These are phyloP conservation scores for Sebastes kiyomatsui DNA, from an alignment of 2,797 vertebrate species.

Conservation along the genomic window DNA sequence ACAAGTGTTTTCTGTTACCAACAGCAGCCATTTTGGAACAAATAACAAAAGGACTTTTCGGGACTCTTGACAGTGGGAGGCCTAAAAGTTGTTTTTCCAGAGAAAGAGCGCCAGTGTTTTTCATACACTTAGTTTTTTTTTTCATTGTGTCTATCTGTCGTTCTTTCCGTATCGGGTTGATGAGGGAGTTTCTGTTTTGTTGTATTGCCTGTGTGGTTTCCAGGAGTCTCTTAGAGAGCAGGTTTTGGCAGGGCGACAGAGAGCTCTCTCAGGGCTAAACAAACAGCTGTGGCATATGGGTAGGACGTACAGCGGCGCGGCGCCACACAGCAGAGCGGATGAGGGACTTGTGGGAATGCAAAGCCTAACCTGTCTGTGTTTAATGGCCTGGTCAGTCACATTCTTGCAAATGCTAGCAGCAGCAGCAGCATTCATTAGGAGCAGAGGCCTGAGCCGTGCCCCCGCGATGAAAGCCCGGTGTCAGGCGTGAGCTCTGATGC, in stretches of 20 bases:
- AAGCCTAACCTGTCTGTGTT: constrained; percentile 49
- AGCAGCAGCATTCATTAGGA: constrained; percentile 70
- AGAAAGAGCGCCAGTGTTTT: constrained; percentile 28
- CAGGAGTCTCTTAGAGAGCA: constrained; percentile 56
- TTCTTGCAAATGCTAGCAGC: constrained; percentile 30
- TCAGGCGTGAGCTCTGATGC: constrained; percentile 76
- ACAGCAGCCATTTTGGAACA: constrained; percentile 76
- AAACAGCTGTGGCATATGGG: constrained; percentile 80
- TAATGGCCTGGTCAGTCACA: constrained; percentile 60
- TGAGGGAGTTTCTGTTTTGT: constrained; percentile 64
- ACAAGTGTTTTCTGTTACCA: constrained; percentile 77
- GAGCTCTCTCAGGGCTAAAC: constrained; percentile 70
- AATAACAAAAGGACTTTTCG: constrained; percentile 64
- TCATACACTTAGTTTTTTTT: background rate
- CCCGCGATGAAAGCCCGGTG: constrained; percentile 75
- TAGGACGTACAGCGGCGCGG: constrained; percentile 54
- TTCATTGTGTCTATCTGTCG: constrained; percentile 16
- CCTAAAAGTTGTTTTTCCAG: constrained; percentile 41
- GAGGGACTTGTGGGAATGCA: constrained; percentile 26
- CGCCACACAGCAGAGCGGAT: background rate
- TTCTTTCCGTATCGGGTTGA: constrained; percentile 48
- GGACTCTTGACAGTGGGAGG: constrained; percentile 45
- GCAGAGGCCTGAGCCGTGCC: constrained; percentile 53
- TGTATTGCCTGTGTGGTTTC: constrained; percentile 50
- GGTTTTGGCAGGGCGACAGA: constrained; percentile 74